Evolutionary conservation across 2,888 invertebrate genomes (phyloP).

Genomic region (Zonitis immaculata): DNA sequence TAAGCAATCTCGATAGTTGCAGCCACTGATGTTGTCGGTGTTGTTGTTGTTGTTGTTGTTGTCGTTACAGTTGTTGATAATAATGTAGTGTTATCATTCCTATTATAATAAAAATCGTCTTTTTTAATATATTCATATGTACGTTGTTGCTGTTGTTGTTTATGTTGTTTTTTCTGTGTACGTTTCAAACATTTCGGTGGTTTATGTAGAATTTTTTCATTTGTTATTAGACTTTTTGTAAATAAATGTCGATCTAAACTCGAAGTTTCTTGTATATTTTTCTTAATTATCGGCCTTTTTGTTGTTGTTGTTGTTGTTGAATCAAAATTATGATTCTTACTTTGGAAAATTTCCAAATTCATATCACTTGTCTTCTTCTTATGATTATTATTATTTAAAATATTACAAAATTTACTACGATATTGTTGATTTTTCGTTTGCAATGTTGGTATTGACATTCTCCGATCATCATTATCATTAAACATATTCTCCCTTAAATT

Average conservation of each 20-base stretch:
- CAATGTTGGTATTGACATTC: conserved; percentile 56
- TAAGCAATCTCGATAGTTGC: conserved; percentile 42
- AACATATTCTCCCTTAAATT: too few relatives aligned
- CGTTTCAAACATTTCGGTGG: conserved; percentile 68
- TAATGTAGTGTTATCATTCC: too few relatives aligned
- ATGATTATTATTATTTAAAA: conserved; percentile 49
- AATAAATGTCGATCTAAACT: conserved; percentile 49
- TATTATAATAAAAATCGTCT: conserved; percentile 39
- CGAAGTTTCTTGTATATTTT: conserved; percentile 42
- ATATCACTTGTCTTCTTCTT: too few relatives aligned
- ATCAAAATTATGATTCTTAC: conserved; percentile 26
- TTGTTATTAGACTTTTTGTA: conserved; percentile 44
- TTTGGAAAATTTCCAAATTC: conserved; percentile 41
- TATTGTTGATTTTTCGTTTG: conserved; percentile 55
- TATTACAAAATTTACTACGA: conserved; percentile 49
- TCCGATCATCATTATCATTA: conserved; percentile 23
- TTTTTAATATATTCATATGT: conserved; percentile 47
- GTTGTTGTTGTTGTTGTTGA: conserved; percentile 13
- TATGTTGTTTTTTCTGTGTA: too few relatives aligned
- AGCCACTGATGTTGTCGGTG: too few relatives aligned
- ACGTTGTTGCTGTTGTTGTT: conserved; percentile 51
- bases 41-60: conserved; percentile 38
- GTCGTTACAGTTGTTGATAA: conserved; percentile 17
- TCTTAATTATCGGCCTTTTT: conserved; percentile 22
- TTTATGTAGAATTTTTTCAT: conserved; percentile 60